phyloP scores from a whole-genome alignment of 2,113 vertebrate genomes.

The Brienomyrus longianalis region DNA sequence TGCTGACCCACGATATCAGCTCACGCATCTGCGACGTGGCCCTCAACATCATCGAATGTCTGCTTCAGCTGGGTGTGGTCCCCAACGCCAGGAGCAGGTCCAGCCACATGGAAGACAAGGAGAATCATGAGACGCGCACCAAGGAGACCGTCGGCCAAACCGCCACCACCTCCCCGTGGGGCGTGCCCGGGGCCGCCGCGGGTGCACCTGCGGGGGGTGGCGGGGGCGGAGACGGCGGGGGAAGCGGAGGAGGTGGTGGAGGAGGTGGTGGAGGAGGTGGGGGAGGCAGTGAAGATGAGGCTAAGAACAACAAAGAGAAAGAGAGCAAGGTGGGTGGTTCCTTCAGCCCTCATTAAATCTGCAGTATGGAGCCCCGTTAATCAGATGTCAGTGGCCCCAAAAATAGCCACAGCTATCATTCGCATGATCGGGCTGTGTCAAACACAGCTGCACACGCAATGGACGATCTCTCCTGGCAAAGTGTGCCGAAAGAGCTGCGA shows the following conservation, averaged over 20 bases:
- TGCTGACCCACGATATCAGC: constrained; percentile 92
- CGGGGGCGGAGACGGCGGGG: constrained; percentile 57
- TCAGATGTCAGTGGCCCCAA: not conserved
- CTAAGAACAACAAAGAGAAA: constrained; percentile 81
- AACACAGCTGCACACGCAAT: not conserved
- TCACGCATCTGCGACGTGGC: constrained; percentile 93
- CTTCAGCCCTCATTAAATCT: not conserved
- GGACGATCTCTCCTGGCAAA: not conserved
- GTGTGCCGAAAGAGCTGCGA: not conserved
- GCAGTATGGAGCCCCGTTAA: not conserved
- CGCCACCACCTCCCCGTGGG: constrained; percentile 54
- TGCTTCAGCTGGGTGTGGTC: constrained; percentile 90
- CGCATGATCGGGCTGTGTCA: not conserved
- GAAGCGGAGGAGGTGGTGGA: constrained; percentile 26
- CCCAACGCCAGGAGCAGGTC: constrained; percentile 76
- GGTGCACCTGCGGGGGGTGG: constrained; percentile 56
- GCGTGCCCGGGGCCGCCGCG: constrained; percentile 56
- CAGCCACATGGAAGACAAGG: constrained; percentile 83
- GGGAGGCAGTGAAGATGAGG: constrained; percentile 71
- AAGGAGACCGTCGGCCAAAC: constrained; percentile 71
- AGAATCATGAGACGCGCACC: constrained; percentile 76
- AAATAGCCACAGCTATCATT: not conserved
- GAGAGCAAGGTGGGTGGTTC: constrained; percentile 59
- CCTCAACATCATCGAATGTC: constrained; percentile 88
- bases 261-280: constrained; percentile 53